A percentile compares a stretch with the other conserved stretches of the same genome.
These are phyloP conservation scores for Frankliniella intonsa DNA, from an alignment of 2,888 invertebrate genomes.

Conservation along the genomic window DNA sequence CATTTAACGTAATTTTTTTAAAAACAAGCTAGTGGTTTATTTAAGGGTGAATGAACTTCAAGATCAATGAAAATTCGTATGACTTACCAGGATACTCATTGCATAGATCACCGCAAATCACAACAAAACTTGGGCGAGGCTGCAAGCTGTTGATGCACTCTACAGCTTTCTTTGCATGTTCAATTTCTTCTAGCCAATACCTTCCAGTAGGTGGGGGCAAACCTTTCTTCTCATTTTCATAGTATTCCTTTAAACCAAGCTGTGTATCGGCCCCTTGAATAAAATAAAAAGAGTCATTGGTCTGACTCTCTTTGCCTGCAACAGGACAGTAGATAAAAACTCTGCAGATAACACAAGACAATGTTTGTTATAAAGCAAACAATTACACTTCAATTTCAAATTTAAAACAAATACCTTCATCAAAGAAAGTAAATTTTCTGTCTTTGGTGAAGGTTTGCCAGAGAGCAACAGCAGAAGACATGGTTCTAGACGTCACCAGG, in stretches of 20 bases:
- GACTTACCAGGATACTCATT: slow-evolving; percentile 47
- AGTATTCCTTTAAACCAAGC: slow-evolving; percentile 46
- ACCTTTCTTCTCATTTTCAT: slow-evolving; percentile 41
- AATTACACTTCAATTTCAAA: neutral
- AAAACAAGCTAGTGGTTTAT: neutral
- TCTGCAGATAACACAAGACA: neutral
- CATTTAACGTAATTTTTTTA: neutral
- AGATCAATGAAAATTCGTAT: neutral
- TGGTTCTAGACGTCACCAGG: too few relatives aligned
- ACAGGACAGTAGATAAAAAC: neutral
- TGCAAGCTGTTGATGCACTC: slow-evolving; percentile 46
- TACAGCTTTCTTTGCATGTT: slow-evolving; percentile 44
- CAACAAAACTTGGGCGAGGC: slow-evolving; percentile 49
- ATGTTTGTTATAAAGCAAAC: neutral
- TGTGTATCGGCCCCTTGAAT: slow-evolving; percentile 52
- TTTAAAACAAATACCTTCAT: neutral
- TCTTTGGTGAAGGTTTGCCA: neutral
- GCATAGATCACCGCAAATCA: slow-evolving; percentile 51
- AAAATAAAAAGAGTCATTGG: slow-evolving; percentile 44
- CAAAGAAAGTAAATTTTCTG: neutral
- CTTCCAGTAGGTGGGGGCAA: slow-evolving; percentile 33
- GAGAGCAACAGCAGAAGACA: too few relatives aligned
- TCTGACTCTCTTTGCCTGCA: neutral
- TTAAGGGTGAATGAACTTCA: neutral
- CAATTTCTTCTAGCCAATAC: slow-evolving; percentile 48